Conservation (phyloP, 2,888 invertebrate species). For the Muschampia plurimacula region DNA sequence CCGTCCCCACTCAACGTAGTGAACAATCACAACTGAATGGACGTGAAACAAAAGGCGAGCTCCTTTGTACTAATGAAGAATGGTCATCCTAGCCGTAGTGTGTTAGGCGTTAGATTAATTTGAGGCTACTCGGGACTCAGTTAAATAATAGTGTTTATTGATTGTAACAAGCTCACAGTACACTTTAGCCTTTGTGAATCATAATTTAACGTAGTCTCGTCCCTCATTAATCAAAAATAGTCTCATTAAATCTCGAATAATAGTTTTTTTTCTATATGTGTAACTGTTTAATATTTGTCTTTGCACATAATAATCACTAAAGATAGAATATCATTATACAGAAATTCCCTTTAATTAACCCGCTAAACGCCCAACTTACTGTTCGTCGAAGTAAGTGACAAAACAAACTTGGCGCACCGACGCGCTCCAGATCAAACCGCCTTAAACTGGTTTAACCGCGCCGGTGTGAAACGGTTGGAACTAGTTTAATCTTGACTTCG, state of each 20-base stretch:
- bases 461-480: slow-evolving; percentile 54
- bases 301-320: too few relatives aligned
- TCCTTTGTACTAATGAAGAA: slow-evolving; percentile 84
- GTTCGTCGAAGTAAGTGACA: slow-evolving; percentile 54
- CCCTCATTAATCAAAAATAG: too few relatives aligned
- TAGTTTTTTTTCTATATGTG: too few relatives aligned
- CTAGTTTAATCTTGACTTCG: slow-evolving; percentile 37
- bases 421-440: slow-evolving; percentile 48
- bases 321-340: slow-evolving; percentile 42
- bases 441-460: slow-evolving; percentile 49
- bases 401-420: slow-evolving; percentile 57
- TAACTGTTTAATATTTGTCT: too few relatives aligned
- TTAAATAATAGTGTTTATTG: slow-evolving; percentile 38
- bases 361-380: slow-evolving; percentile 49
- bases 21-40: slow-evolving; percentile 82
- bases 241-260: too few relatives aligned
- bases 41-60: slow-evolving; percentile 75
- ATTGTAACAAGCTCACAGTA: slow-evolving; percentile 15
- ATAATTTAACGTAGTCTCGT: neutral
- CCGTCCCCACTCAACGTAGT: slow-evolving; percentile 64
- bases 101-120: slow-evolving; percentile 77
- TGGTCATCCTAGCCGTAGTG: slow-evolving; percentile 75
- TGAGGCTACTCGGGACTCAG: slow-evolving; percentile 51
- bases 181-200: neutral
- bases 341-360: slow-evolving; percentile 51